Conservation (phyloP, 2,113 vertebrate genomes). For the Prunella fulvescens region DNA sequence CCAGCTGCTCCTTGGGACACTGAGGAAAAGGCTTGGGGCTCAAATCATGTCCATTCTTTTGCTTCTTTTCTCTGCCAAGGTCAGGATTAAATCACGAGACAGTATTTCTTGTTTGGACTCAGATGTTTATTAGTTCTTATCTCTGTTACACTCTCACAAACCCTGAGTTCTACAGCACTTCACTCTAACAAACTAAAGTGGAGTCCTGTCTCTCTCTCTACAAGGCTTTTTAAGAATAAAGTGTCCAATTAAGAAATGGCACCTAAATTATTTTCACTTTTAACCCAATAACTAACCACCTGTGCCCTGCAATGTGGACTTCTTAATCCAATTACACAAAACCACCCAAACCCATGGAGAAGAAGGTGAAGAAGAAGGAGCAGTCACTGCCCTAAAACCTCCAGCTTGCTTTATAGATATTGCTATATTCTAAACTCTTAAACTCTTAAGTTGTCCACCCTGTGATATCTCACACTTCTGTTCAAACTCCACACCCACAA, state of each 20-base stretch:
- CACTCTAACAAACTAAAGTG: background rate
- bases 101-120: background rate
- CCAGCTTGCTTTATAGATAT: background rate
- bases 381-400: background rate
- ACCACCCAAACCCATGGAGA: background rate
- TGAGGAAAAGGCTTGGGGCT: background rate
- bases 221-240: background rate
- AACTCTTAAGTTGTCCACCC: background rate
- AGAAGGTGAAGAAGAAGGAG: background rate
- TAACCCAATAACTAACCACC: background rate
- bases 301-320: fast-evolving
- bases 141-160: background rate
- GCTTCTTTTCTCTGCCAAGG: background rate
- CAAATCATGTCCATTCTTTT: fast-evolving
- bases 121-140: background rate
- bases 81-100: background rate
- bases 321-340: background rate
- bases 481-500: background rate
- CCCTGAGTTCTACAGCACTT: background rate
- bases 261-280: background rate
- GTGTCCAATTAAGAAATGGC: background rate
- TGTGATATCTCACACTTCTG: background rate
- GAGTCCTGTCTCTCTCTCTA: background rate
- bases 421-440: background rate
- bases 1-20: background rate